phyloP scores from a whole-genome alignment of 2,888 invertebrate species.

The Melinaea marsaeus region DNA sequence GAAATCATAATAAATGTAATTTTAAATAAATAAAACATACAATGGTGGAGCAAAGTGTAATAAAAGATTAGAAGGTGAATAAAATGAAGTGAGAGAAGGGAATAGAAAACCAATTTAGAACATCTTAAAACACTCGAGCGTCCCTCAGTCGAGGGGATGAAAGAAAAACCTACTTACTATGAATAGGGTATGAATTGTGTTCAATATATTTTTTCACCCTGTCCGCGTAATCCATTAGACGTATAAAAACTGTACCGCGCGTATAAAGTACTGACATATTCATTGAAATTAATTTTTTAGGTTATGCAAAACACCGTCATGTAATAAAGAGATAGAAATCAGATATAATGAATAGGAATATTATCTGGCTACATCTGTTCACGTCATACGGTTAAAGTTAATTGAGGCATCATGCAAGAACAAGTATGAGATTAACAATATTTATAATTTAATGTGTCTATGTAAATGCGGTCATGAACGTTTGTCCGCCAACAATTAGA shows the following conservation, averaged over 20 bases:
- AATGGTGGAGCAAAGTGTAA: neutral
- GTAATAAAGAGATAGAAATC: constrained; percentile 21
- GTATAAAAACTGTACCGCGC: neutral
- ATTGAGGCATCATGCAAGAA: constrained; percentile 27
- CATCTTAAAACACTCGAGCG: constrained; percentile 28
- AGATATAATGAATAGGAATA: constrained; percentile 20
- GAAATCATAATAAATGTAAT: neutral
- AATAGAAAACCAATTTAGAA: constrained; percentile 29
- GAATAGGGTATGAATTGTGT: constrained; percentile 23
- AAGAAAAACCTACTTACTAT: constrained; percentile 24
- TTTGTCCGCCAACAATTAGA: constrained; percentile 23
- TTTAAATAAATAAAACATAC: neutral
- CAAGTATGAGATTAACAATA: constrained; percentile 27
- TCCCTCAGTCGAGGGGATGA: constrained; percentile 24
- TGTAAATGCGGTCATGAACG: constrained; percentile 24
- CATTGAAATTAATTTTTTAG: constrained; percentile 7
- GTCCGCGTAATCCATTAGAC: neutral
- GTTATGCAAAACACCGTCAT: constrained; percentile 11
- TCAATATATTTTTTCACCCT: neutral
- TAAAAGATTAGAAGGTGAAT: constrained; percentile 14
- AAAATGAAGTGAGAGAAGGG: constrained; percentile 19
- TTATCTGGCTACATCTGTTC: constrained; percentile 28
- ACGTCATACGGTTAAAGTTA: constrained; percentile 22
- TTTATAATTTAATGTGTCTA: constrained; percentile 27
- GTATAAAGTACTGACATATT: neutral